phyloP scores from a whole-genome alignment of 2,113 vertebrate genomes.

The Oryzias celebensis region DNA sequence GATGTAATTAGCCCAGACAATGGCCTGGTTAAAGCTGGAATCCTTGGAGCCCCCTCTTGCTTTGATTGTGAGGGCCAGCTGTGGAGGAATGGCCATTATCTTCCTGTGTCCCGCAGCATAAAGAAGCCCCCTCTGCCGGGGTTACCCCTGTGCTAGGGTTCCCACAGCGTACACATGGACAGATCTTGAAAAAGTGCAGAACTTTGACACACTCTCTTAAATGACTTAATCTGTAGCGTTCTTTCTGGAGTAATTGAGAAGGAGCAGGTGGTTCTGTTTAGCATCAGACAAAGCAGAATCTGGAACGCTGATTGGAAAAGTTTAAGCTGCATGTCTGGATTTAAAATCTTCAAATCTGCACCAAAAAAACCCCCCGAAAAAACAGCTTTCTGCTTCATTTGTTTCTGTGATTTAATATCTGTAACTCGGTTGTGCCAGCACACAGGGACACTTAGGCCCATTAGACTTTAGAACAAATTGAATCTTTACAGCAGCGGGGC shows the following conservation, averaged over 20 bases:
- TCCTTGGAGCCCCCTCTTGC: conserved; percentile 70
- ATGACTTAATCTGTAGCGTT: conserved; percentile 39
- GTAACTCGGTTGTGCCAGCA: conserved; percentile 82
- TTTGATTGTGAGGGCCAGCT: conserved; percentile 77
- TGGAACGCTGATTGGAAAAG: neutral
- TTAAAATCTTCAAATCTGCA: neutral
- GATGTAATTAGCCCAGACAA: conserved; percentile 78
- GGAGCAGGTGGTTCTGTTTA: conserved; percentile 20
- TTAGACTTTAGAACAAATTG: conserved; percentile 94
- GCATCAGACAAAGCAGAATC: conserved; percentile 20
- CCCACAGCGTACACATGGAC: conserved; percentile 71
- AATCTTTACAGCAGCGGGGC: conserved; percentile 94
- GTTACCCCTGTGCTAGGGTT: conserved; percentile 62
- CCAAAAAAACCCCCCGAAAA: neutral
- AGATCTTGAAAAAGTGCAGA: conserved; percentile 54
- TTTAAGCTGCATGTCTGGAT: conserved; percentile 12
- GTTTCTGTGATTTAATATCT: conserved; percentile 46
- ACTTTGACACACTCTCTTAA: conserved; percentile 20
- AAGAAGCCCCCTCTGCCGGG: conserved; percentile 63
- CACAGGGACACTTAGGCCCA: conserved; percentile 90
- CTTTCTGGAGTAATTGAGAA: conserved; percentile 13
- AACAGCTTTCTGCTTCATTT: neutral
- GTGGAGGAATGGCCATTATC: conserved; percentile 79
- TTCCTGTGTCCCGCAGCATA: conserved; percentile 72
- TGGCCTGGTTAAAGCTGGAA: conserved; percentile 78